phyloP scores from a whole-genome alignment of 2,113 vertebrate species.

The Oryzias curvinotus region DNA sequence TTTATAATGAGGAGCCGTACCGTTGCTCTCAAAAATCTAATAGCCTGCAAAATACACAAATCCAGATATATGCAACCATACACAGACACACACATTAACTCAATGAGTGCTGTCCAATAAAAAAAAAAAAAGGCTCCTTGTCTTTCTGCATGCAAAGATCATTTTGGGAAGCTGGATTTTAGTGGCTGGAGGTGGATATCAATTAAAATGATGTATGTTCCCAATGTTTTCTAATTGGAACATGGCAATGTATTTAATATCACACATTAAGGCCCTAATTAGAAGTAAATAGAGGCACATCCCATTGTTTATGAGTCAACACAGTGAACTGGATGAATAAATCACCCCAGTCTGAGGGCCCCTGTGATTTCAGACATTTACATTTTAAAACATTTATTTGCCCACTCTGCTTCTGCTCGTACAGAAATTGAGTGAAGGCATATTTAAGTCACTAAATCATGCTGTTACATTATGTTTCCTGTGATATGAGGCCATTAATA shows the following conservation, averaged over 20 bases:
- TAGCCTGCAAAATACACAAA: conserved; percentile 48
- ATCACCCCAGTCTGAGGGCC: conserved; percentile 51
- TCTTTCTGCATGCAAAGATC: conserved; percentile 41
- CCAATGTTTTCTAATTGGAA: conserved; percentile 77
- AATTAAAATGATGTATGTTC: conserved; percentile 82
- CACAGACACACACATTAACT: conserved; percentile 29
- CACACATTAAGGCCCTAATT: conserved; percentile 79
- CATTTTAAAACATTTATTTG: conserved; percentile 24
- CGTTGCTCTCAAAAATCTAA: conserved; percentile 47
- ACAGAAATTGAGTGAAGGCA: background rate
- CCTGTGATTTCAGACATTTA: conserved; percentile 22
- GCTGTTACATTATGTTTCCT: background rate
- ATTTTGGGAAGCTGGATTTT: conserved; percentile 61
- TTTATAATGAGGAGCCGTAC: conserved; percentile 66
- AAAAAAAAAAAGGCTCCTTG: conserved; percentile 34
- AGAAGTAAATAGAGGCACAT: conserved; percentile 77
- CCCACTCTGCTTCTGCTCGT: conserved; percentile 13
- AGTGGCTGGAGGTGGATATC: conserved; percentile 72
- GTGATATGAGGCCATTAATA: background rate
- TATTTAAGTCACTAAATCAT: conserved; percentile 1
- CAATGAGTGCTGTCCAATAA: conserved; percentile 36
- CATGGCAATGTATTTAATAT: conserved; percentile 82
- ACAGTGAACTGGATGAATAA: conserved; percentile 55
- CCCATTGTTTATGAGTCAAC: conserved; percentile 72
- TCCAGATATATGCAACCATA: conserved; percentile 48